Percentiles rank a stretch among this genome's conserved stretches.
Conservation (phyloP, 2,113 vertebrate species). For the Perccottus glenii region DNA sequence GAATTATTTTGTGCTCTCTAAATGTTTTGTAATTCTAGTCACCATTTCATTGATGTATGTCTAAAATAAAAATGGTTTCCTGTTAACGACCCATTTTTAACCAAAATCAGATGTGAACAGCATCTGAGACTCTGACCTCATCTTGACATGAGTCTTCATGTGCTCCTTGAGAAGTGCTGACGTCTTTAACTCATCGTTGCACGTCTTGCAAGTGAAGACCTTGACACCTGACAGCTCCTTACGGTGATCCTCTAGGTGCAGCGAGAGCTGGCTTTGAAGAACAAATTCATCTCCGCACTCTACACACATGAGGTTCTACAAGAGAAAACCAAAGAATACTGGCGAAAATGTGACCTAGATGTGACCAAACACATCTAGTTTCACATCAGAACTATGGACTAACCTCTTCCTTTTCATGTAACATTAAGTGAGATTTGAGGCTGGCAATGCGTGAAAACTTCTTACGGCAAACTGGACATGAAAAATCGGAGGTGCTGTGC, state of each 20-base stretch:
- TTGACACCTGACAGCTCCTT: constrained; percentile 88
- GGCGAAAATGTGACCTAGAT: background rate
- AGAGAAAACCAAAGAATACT: background rate
- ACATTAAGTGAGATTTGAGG: constrained; percentile 96
- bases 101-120: constrained; percentile 4
- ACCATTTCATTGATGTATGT: background rate
- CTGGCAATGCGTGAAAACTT: constrained; percentile 96
- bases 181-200: constrained; percentile 87
- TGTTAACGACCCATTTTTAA: background rate
- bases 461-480: constrained; percentile 93
- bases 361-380: background rate
- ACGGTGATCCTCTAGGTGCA: constrained; percentile 94
- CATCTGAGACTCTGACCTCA: constrained; percentile 79
- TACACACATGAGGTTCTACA: constrained; percentile 92
- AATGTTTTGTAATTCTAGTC: background rate
- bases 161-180: constrained; percentile 89
- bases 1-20: background rate
- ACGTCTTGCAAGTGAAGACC: constrained; percentile 87
- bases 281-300: constrained; percentile 98
- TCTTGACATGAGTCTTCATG: constrained; percentile 89
- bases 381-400: constrained; percentile 24
- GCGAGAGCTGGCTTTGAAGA: constrained; percentile 92
- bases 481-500: constrained; percentile 88
- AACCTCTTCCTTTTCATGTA: constrained; percentile 98
- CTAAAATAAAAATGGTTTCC: background rate